A percentile compares a stretch with the other conserved stretches of the same genome.
Conservation (phyloP, 2,113 vertebrate genomes). For the Labeo catla region DNA sequence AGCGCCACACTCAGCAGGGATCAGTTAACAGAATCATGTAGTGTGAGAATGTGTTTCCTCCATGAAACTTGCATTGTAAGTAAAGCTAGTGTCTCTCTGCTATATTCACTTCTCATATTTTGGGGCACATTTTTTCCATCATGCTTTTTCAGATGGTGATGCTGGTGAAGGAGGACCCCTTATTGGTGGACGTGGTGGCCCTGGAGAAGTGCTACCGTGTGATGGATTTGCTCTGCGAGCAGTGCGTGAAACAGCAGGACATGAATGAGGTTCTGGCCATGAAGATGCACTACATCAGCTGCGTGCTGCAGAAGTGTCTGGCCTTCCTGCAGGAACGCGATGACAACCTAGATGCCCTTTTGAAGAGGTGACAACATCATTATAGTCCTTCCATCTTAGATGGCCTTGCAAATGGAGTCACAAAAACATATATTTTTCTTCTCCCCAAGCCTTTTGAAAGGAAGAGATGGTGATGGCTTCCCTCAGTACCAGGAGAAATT, state of each 20-base stretch:
- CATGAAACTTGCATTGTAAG: constrained; percentile 24
- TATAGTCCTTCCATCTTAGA: not conserved
- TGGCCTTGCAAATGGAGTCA: not conserved
- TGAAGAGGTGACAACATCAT: constrained; percentile 75
- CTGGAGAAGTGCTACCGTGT: constrained; percentile 80
- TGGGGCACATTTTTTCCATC: not conserved
- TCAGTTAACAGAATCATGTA: constrained; percentile 30
- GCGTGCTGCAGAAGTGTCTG: constrained; percentile 82
- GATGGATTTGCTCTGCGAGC: constrained; percentile 84
- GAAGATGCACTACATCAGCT: constrained; percentile 88
- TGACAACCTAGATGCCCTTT: constrained; percentile 78
- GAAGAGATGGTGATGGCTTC: constrained; percentile 82
- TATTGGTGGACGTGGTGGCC: constrained; percentile 77
- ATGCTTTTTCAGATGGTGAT: constrained; percentile 75
- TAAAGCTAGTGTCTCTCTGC: not conserved
- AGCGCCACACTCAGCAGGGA: constrained; percentile 8
- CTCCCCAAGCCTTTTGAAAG: constrained; percentile 79
- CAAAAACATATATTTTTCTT: not conserved
- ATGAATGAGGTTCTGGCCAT: constrained; percentile 87
- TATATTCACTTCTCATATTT: constrained; percentile 22
- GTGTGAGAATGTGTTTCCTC: constrained; percentile 5
- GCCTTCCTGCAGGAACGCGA: constrained; percentile 77
- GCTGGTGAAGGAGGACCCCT: constrained; percentile 82
- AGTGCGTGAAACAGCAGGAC: constrained; percentile 77
- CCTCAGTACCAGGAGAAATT: constrained; percentile 84